Percentiles rank a stretch among this genome's conserved stretches.
Evolutionary conservation across 2,888 invertebrate species (phyloP).

Genomic region (Gibbula magus): DNA sequence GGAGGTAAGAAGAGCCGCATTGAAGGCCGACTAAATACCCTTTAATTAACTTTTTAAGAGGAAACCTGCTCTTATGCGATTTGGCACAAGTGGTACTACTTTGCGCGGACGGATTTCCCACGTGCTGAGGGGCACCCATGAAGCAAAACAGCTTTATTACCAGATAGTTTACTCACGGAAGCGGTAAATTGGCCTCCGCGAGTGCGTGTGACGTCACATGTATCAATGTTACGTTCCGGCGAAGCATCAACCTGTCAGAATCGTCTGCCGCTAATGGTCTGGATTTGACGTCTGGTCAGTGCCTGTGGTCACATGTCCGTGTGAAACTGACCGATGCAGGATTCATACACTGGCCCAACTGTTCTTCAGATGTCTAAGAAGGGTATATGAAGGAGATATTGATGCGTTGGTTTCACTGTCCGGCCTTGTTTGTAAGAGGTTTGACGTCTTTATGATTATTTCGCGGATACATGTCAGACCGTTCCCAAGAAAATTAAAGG

Average conservation of each 20-base stretch:
- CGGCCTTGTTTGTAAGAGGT: no score
- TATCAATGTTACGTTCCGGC: background rate
- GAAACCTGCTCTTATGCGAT: slow-evolving; percentile 2
- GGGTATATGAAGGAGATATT: no score
- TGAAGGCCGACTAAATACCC: slow-evolving; percentile 16
- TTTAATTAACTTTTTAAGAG: slow-evolving; percentile 19
- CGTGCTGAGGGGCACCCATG: slow-evolving; percentile 9
- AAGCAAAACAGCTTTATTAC: slow-evolving; percentile 18
- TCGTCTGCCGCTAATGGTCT: background rate
- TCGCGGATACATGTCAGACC: no score
- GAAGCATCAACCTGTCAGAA: background rate
- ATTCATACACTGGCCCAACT: no score
- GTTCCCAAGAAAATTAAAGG: no score
- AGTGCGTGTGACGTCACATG: slow-evolving; percentile 20
- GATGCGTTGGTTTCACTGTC: no score
- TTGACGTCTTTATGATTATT: no score
- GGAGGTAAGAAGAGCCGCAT: slow-evolving; percentile 11
- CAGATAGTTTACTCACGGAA: slow-evolving; percentile 21
- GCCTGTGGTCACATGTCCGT: background rate
- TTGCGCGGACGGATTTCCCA: slow-evolving; percentile 23
- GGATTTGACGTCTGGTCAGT: background rate
- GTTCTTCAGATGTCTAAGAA: no score
- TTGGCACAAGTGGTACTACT: slow-evolving; percentile 18
- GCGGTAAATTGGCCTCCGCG: slow-evolving; percentile 25
- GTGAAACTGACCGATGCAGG: background rate